Evolutionary conservation across 2,113 vertebrate species (phyloP).

Genomic region (Butorides virescens): DNA sequence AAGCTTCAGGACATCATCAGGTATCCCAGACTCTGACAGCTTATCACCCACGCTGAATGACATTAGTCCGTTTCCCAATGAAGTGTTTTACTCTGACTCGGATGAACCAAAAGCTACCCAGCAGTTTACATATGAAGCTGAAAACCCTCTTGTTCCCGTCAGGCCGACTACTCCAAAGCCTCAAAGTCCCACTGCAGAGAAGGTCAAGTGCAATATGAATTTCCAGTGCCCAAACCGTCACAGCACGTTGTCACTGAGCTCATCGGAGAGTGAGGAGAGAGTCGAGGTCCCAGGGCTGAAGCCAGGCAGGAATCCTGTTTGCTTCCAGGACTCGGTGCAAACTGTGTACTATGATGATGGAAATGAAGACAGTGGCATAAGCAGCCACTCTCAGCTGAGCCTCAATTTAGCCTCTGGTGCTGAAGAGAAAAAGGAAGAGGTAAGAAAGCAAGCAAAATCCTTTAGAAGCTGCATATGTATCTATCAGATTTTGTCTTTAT

Average conservation of each 20-base stretch:
- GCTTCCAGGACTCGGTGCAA: conserved; percentile 42
- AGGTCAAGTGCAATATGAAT: conserved; percentile 41
- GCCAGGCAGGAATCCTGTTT: conserved; percentile 53
- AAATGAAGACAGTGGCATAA: conserved; percentile 68
- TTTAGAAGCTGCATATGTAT: background rate
- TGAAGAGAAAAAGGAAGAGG: conserved; percentile 77
- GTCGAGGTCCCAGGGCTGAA: conserved; percentile 31
- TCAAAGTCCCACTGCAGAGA: conserved; percentile 63
- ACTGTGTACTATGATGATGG: conserved; percentile 57
- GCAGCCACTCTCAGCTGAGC: conserved; percentile 69
- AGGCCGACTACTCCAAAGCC: conserved; percentile 77
- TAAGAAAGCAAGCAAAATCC: conserved; percentile 60
- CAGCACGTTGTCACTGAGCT: conserved; percentile 73
- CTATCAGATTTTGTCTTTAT: background rate
- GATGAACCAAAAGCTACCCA: conserved; percentile 15
- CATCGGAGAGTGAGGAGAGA: conserved; percentile 70
- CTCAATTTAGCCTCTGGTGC: conserved; percentile 30
- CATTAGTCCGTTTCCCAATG: conserved; percentile 44
- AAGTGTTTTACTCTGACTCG: conserved; percentile 29
- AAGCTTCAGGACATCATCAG: background rate
- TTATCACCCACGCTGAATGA: background rate
- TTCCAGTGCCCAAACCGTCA: conserved; percentile 50
- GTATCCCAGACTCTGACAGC: background rate
- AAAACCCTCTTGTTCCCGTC: background rate
- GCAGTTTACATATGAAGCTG: conserved; percentile 7